A percentile compares a stretch with the other conserved stretches of the same genome.
Evolutionary conservation across 92 coral and sea anemone genomes (phyloP).

Genomic region (Desmophyllum pertusum): DNA sequence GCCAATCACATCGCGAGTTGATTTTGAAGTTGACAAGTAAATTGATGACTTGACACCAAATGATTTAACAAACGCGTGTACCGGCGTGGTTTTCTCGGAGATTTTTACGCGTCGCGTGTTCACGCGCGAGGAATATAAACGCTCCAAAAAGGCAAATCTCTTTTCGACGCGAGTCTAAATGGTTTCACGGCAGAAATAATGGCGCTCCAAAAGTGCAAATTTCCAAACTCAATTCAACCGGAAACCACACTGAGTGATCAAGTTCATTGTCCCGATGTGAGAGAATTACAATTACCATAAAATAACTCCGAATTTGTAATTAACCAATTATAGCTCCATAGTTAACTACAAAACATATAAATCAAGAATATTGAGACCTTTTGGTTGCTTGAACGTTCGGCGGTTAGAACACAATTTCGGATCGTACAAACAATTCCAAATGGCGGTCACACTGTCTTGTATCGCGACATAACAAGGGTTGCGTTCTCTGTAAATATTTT

Average conservation of each 20-base stretch:
- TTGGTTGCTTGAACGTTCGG: neutral
- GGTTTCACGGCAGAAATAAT: slow-evolving; percentile 2
- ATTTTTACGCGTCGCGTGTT: neutral
- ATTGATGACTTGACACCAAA: slow-evolving; percentile 72
- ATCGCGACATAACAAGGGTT: neutral
- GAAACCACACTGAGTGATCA: slow-evolving; percentile 3
- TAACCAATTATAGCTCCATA: neutral
- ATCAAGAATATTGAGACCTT: neutral
- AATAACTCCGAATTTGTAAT: slow-evolving; percentile 1
- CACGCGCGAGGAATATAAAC: slow-evolving; percentile 18
- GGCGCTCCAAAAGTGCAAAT: slow-evolving; percentile 5
- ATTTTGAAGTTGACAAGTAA: slow-evolving; percentile 58
- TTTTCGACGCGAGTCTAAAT: neutral
- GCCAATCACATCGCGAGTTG: slow-evolving; percentile 75
- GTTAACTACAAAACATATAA: neutral
- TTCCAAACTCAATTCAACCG: slow-evolving; percentile 8
- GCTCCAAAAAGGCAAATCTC: neutral
- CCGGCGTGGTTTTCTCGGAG: slow-evolving; percentile 20
- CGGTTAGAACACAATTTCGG: neutral
- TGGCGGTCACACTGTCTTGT: neutral
- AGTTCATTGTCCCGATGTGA: slow-evolving; percentile 1
- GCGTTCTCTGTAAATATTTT: slow-evolving; percentile 13
- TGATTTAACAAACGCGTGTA: neutral
- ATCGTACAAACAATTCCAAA: neutral
- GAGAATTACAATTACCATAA: slow-evolving; percentile 19